Evolutionary conservation across 1,140 invertebrate species (phyloP).

Genomic region (Archivesica marissinica): DNA sequence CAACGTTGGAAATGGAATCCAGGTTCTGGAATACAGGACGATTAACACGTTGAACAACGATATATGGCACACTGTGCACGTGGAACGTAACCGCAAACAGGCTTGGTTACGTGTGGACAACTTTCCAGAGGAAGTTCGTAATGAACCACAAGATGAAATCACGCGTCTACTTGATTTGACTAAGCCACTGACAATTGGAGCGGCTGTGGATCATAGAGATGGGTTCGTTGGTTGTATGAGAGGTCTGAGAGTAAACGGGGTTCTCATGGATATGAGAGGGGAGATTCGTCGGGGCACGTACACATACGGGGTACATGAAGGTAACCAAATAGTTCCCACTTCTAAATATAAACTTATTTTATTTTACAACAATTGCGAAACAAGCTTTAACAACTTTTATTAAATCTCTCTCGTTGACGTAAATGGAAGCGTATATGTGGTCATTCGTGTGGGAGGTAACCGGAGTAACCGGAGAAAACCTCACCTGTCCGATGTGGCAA

Average conservation of each 20-base stretch:
- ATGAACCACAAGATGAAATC: conserved; percentile 87
- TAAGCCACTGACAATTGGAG: conserved; percentile 90
- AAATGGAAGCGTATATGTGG: no score
- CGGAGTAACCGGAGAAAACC: no score
- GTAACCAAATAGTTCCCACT: conserved; percentile 70
- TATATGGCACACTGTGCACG: conserved; percentile 96
- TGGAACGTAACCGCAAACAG: conserved; percentile 94
- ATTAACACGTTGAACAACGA: conserved; percentile 94
- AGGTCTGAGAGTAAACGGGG: conserved; percentile 94
- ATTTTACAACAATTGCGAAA: no score
- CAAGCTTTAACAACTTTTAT: no score
- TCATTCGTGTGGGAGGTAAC: no score
- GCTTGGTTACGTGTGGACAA: conserved; percentile 90
- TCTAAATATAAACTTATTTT: no score
- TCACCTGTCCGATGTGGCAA: no score
- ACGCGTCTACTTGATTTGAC: conserved; percentile 93
- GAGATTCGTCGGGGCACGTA: conserved; percentile 86
- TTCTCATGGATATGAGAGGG: conserved; percentile 91
- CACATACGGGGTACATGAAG: conserved; percentile 80
- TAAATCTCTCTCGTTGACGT: no score
- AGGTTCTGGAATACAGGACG: conserved; percentile 92
- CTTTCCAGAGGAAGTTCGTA: conserved; percentile 85
- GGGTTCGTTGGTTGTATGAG: conserved; percentile 98
- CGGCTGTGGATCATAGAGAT: conserved; percentile 93
- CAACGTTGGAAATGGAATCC: conserved; percentile 93